Percentiles rank a stretch among this genome's conserved stretches.
phyloP scores from a whole-genome alignment of 2,113 vertebrate genomes.

The Leucosticte australis region DNA sequence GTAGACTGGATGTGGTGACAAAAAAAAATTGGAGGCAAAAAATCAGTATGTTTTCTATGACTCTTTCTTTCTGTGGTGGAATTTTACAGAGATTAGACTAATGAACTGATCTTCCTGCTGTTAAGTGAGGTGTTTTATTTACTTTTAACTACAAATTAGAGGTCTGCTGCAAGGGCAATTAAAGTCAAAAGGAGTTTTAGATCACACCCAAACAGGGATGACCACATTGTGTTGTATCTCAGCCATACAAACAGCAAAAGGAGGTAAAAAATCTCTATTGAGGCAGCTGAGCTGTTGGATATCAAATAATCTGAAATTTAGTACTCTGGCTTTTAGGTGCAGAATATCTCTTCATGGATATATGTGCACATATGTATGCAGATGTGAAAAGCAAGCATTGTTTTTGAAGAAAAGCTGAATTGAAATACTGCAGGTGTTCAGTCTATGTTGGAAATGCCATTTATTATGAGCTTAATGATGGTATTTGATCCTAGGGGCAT shows the following conservation, averaged over 20 bases:
- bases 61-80: not conserved
- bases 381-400: not conserved
- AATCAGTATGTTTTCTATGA: not conserved
- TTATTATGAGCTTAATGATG: not conserved
- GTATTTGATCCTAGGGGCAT: fast-evolving
- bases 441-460: not conserved
- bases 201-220: not conserved
- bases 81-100: not conserved
- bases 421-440: not conserved
- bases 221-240: not conserved
- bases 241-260: not conserved
- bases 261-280: not conserved
- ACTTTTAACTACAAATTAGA: slow-evolving; percentile 19
- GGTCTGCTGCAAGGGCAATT: not conserved
- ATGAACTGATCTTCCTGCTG: not conserved
- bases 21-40: not conserved
- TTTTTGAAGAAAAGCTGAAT: not conserved
- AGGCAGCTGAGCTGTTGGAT: not conserved
- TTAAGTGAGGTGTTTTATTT: slow-evolving; percentile 11
- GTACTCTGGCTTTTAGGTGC: not conserved
- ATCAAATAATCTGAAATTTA: not conserved
- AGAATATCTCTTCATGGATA: not conserved
- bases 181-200: not conserved
- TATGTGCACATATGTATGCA: not conserved
- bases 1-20: not conserved